A percentile compares a stretch with the other conserved stretches of the same genome.
Evolutionary conservation across 2,888 invertebrate genomes (phyloP).

Genomic region (Neoscelio sp.): DNA sequence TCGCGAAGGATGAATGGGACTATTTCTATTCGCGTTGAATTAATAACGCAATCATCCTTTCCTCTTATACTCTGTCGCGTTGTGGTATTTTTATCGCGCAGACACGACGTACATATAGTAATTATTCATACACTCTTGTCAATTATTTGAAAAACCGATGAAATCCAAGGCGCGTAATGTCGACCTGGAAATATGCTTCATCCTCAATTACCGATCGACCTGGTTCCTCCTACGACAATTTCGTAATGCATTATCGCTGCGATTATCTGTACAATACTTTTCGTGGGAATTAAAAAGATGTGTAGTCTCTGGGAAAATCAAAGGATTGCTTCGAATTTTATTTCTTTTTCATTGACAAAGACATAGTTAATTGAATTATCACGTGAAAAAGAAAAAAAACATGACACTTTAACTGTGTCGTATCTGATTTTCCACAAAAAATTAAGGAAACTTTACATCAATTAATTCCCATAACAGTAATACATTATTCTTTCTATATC

Average conservation of each 20-base stretch:
- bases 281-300: constrained; percentile 21
- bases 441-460: too few relatives aligned
- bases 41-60: constrained; percentile 71
- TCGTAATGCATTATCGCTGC: constrained; percentile 20
- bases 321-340: neutral
- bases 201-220: constrained; percentile 39
- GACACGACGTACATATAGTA: constrained; percentile 37
- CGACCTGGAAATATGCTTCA: constrained; percentile 30
- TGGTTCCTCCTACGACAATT: constrained; percentile 27
- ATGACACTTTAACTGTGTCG: constrained; percentile 10
- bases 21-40: constrained; percentile 74
- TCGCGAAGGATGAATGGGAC: constrained; percentile 73
- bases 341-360: constrained; percentile 11
- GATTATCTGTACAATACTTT: constrained; percentile 19
- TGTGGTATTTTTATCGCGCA: constrained; percentile 52
- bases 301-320: constrained; percentile 28
- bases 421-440: constrained; percentile 1
- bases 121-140: constrained; percentile 45
- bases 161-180: constrained; percentile 49
- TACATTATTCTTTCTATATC: too few relatives aligned
- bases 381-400: too few relatives aligned
- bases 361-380: constrained; percentile 37
- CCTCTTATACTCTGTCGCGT: constrained; percentile 9
- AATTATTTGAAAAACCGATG: constrained; percentile 57
- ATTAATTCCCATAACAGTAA: too few relatives aligned